Percentiles rank a stretch among this genome's conserved stretches.
Evolutionary conservation across 2,888 invertebrate genomes (phyloP).

Genomic region (Morpho helenor): DNA sequence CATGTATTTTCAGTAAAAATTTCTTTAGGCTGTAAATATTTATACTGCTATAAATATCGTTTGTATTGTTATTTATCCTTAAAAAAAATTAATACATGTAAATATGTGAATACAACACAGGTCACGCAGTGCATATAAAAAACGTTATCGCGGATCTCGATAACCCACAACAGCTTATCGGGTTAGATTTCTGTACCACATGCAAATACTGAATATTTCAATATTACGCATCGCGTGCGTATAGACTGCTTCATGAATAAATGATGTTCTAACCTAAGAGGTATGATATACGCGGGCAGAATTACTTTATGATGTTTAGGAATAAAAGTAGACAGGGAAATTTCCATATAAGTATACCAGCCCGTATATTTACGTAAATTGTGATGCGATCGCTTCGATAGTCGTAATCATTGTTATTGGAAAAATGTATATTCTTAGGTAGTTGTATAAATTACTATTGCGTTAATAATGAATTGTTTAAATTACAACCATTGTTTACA

Average conservation of each 20-base stretch:
- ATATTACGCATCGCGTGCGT: constrained; percentile 23
- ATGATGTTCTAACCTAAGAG: constrained; percentile 21
- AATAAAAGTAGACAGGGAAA: constrained; percentile 4
- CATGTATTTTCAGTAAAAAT: too few relatives aligned
- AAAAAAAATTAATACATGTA: constrained; percentile 9
- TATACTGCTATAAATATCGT: too few relatives aligned
- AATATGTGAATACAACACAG: constrained; percentile 20
- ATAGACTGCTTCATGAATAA: constrained; percentile 23
- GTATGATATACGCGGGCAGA: constrained; percentile 18
- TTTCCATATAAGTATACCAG: neutral
- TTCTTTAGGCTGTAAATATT: too few relatives aligned
- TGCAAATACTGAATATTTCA: constrained; percentile 27
- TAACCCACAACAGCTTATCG: constrained; percentile 28
- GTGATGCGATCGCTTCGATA: neutral
- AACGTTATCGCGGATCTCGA: constrained; percentile 25
- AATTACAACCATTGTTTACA: too few relatives aligned
- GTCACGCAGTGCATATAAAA: constrained; percentile 26
- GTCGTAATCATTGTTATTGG: neutral
- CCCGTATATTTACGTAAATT: neutral
- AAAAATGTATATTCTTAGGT: too few relatives aligned
- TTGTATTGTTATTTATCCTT: neutral
- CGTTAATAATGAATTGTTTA: too few relatives aligned
- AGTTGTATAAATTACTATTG: too few relatives aligned
- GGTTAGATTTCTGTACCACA: constrained; percentile 24
- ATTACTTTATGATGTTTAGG: constrained; percentile 21